Conservation (phyloP, 2,797 vertebrate species). For the Neosilurus mollespiculum region DNA sequence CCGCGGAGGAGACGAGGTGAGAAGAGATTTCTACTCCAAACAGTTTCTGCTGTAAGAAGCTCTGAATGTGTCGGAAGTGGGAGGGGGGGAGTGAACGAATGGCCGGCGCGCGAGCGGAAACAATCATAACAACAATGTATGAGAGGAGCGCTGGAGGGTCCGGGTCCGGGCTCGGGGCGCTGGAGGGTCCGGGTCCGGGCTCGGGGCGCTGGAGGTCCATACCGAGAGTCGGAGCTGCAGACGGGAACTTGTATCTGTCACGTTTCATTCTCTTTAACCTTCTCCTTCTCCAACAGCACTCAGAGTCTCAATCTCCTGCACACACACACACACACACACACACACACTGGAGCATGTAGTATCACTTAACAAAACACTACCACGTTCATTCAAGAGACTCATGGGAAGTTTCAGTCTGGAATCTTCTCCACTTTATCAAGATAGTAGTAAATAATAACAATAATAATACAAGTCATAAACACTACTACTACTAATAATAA, state of each 20-base stretch:
- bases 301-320: not conserved
- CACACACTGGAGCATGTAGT: not conserved
- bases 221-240: not conserved
- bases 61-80: not conserved
- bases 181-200: not conserved
- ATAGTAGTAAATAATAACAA: not conserved
- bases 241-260: slow-evolving; percentile 17
- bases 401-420: not conserved
- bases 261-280: not conserved
- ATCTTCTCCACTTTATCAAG: not conserved
- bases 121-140: slow-evolving; percentile 50
- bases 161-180: rapidly evolving
- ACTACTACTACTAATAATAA: too few species aligned
- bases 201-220: not conserved
- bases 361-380: not conserved
- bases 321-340: not conserved
- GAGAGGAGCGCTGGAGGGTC: not conserved
- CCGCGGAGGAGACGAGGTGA: slow-evolving; percentile 64
- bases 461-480: not conserved
- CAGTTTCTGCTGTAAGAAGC: not conserved
- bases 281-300: not conserved
- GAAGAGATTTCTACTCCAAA: slow-evolving; percentile 23
- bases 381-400: not conserved
- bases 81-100: slow-evolving; percentile 29
- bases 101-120: slow-evolving; percentile 45